These are phyloP conservation scores for Microcebus lehilahytsara DNA, from an alignment of 2,113 vertebrate genomes.

Conservation along the genomic window DNA sequence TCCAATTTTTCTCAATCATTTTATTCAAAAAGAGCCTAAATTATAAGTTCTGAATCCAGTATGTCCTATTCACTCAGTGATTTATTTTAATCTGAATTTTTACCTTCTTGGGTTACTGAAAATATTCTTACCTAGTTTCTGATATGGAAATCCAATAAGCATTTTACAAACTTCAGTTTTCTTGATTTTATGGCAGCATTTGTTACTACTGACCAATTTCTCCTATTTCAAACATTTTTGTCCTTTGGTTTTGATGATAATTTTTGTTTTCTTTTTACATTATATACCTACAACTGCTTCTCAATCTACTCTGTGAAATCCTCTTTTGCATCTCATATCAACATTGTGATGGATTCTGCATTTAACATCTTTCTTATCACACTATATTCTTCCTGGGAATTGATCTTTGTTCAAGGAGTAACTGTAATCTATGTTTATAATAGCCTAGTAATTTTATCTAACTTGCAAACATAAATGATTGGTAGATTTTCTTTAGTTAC, in stretches of 20 bases:
- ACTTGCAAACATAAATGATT: background rate
- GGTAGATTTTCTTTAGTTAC: background rate
- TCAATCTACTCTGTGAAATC: background rate
- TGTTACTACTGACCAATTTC: background rate
- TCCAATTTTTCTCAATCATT: background rate
- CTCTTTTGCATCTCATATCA: background rate
- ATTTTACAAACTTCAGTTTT: background rate
- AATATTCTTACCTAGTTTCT: background rate
- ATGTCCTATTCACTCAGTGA: background rate
- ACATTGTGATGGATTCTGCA: background rate
- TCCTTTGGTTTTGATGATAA: background rate
- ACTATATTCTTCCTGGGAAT: background rate
- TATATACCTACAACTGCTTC: background rate
- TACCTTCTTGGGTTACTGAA: background rate
- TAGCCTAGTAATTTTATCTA: background rate
- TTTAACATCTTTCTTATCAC: background rate
- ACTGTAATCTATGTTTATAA: background rate
- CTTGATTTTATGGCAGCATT: background rate
- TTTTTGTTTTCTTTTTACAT: background rate
- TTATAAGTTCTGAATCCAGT: background rate
- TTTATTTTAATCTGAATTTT: background rate
- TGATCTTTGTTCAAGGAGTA: background rate
- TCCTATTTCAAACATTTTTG: background rate
- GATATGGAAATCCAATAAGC: background rate
- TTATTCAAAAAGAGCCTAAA: background rate